Evolutionary conservation across 2,113 vertebrate species (phyloP), one percentile per base, ranked within the genome.

Genomic region (Mugil cephalus): DNA sequence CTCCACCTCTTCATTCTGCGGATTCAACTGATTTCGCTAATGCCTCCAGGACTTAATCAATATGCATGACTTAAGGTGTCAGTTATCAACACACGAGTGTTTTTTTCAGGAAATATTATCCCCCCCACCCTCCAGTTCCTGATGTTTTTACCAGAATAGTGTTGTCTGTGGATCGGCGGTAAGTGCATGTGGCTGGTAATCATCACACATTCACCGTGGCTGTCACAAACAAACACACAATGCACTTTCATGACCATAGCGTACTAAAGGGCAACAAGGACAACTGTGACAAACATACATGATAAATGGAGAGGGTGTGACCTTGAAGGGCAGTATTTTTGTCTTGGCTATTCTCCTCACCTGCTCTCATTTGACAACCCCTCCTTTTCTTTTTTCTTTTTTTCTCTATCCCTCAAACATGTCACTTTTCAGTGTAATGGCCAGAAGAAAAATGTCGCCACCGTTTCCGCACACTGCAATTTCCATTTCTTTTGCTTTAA

Each of bases 41-140:
- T 85, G 84, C 75, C 85, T 79, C 52, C 68, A 38, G 70, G 73
- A 79, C 69, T 61, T 79, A 69, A 92, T 92, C 90, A 85, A 89
- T 89, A 89, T 87, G 82, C 84, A 84, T 83, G 83, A 83, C 79
- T 89, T 70, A 77, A 86, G 69, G 88, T 87, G 83, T 87, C 87
- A 60, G 77, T 89, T 90, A 88, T 89, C 85, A 87, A 74, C 75
- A 67, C 75, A 64, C 7, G 43, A 74, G 81, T 76, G 85, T 52
- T 67, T 86, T n/a, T 84, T 88, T 84, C 79, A 83, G 58, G 79
- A 83, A 84, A 87, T 85, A 66, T 76, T 77, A 79, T 71, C 77
- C 74, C 24, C 71, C 78, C 40, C 54, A 24, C 24, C 71, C 78
- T 40, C 54, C 34, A 1, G 51, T 63, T 60, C 42, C 52, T 80